Evolutionary conservation across 2,888 invertebrate genomes (phyloP).

Genomic region (Adela reaumurella): DNA sequence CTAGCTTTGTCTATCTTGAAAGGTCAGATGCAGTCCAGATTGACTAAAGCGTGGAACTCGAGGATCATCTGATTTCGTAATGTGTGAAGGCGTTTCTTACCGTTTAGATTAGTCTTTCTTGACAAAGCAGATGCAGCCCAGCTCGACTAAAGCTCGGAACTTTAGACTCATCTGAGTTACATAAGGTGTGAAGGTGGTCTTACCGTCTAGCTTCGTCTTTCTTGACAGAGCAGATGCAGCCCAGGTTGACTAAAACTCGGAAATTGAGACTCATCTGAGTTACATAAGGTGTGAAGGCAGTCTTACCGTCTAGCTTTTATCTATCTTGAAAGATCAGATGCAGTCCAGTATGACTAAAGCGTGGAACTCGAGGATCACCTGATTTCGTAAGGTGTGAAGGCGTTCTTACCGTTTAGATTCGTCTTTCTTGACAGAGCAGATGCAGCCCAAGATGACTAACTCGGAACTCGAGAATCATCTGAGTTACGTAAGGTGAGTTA

Average conservation of each 20-base stretch:
- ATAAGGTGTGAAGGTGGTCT: constrained; percentile 62
- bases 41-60: too few species aligned
- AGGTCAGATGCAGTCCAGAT: too few species aligned
- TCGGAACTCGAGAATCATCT: constrained; percentile 85
- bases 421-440: constrained; percentile 67
- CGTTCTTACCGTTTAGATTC: constrained; percentile 43
- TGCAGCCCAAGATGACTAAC: constrained; percentile 85
- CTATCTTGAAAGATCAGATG: constrained; percentile 68
- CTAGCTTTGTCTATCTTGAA: too few species aligned
- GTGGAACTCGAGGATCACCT: constrained; percentile 85
- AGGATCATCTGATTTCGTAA: too few species aligned
- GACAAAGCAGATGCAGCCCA: constrained; percentile 84
- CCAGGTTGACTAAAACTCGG: too few species aligned
- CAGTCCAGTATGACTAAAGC: constrained; percentile 85
- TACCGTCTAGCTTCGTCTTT: too few species aligned
- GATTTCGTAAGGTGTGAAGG: constrained; percentile 96
- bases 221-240: too few species aligned
- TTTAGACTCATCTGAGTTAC: constrained; percentile 92
- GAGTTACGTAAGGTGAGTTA: too few species aligned
- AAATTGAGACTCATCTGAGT: too few species aligned
- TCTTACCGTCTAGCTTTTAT: too few species aligned
- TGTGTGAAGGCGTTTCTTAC: too few species aligned
- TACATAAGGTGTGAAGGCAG: too few species aligned
- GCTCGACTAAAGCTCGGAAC: constrained; percentile 78
- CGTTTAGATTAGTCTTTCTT: constrained; percentile 56